Base-by-base conservation (phyloP, 2,888 invertebrate genomes). In the Diarsia mendica region DNA sequence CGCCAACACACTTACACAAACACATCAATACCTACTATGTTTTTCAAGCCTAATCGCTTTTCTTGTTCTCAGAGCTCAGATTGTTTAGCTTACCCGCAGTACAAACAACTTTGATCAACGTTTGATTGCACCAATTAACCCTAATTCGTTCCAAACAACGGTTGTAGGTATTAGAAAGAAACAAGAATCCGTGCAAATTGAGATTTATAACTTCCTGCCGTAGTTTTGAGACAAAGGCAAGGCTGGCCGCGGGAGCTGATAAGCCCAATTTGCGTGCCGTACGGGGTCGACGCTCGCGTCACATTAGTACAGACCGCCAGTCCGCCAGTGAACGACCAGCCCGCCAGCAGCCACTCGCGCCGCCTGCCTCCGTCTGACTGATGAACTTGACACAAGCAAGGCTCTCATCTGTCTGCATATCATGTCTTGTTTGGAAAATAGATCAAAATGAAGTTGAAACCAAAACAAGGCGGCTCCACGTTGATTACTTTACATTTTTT, bases 81-180 rank as follows among this genome's bases (percentile, higher is more conserved):
- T 77, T 75, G 75, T 84, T 84, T 80, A 72, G 48, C 28, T 75
- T 75, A 66, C 71, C 65, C 75, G 66, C 65, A 39, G n/a, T 23
- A 71, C 83, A 79, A 81, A 79, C 78, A 83, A 78, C 85, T 78
- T 82, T 85, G 77, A 85, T 83, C 80, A 88, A 77, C 78, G 77
- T 83, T 77, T 82, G 78, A 88, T 85, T 85, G 84, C 84, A 74
- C 80, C 85, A 85, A 88, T 87, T 87, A 88, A 86, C 85, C 87
- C 74, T 87, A 88, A 88, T 87, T 82, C 80, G 72, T 80, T 76
- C 61, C 84, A 78, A 83, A 79, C 79, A 78, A 86, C 82, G 58
- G 66, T 72, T 39, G 78, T 73, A 67, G 72, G n/a, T n/a, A n/a
- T n/a, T 60, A 70, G 69, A 84, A 85, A 77, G 72, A 83, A 84